Evolutionary conservation across 2,113 vertebrate species (phyloP).

Genomic region (Gymnorhina tibicen): DNA sequence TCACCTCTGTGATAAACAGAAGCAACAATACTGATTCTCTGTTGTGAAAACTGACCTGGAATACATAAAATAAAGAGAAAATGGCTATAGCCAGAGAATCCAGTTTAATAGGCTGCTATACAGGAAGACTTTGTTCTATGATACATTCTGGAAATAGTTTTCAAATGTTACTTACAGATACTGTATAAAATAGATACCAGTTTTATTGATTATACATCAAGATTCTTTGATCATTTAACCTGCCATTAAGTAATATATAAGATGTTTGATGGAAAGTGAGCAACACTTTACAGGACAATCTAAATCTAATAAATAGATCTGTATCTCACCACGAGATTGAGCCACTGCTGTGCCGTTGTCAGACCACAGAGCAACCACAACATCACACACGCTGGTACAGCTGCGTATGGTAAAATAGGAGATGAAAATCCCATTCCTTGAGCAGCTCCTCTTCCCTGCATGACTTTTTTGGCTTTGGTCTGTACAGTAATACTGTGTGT

Average conservation of each 20-base stretch:
- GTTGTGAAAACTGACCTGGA: neutral
- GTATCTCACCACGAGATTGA: slow-evolving; percentile 35
- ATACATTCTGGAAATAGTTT: slow-evolving; percentile 64
- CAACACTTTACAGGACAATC: slow-evolving; percentile 45
- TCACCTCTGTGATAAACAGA: neutral
- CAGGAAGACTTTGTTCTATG: slow-evolving; percentile 66
- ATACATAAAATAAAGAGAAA: slow-evolving; percentile 1
- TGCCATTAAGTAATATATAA: slow-evolving; percentile 47
- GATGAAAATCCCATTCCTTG: slow-evolving; percentile 42
- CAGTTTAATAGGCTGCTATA: slow-evolving; percentile 58
- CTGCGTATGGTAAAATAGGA: neutral
- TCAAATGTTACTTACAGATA: slow-evolving; percentile 60
- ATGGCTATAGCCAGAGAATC: slow-evolving; percentile 49
- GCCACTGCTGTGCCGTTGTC: slow-evolving; percentile 41
- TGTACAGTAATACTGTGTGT: slow-evolving; percentile 57
- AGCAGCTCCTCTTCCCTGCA: slow-evolving; percentile 63
- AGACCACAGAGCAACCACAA: slow-evolving; percentile 59
- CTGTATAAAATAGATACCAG: slow-evolving; percentile 69
- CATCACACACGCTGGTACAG: slow-evolving; percentile 22
- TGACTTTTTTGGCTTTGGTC: slow-evolving; percentile 56
- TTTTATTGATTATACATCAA: slow-evolving; percentile 68
- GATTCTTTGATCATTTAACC: slow-evolving; percentile 18
- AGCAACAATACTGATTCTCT: neutral
- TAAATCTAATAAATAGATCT: slow-evolving; percentile 34
- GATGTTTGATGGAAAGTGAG: slow-evolving; percentile 23